Base-by-base conservation (phyloP, 2,888 invertebrate species). In the Gortyna flavago region DNA sequence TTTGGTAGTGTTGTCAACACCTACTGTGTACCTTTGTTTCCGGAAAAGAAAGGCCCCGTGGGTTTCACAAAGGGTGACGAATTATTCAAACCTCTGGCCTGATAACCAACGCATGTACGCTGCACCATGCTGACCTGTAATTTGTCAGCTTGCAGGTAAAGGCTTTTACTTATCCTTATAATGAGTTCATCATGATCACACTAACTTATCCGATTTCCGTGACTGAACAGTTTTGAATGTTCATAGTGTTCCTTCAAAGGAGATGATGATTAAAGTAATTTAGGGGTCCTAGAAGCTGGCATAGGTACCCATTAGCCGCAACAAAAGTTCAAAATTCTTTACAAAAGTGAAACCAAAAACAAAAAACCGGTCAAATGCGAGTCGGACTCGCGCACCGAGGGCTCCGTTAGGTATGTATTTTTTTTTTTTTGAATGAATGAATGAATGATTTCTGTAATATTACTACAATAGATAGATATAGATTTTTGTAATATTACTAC, bases 1-100 rank as follows among this genome's bases (percentile, higher is more conserved):
- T 83, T 83, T 62, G 11, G 3, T 51, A 51, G 21, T n/a, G 67
- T 67, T 83, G 66, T 48, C 35, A 67, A 83, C 77, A 64, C 21
- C 8, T 57, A n/a, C n/a, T 62, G 21, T 44, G 35, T 67, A 29
- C 18, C 16, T 83, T 79, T 83, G 67, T 83, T 64, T 16, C 6
- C 18, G 32, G 16, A 57, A 75, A 35, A 25, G n/a, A 76, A 81
- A 67, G 35, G n/a, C 7, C 21, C 65, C 32, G 67, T 77, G 44
- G 62, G 44, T 44, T 16, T 75, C 29, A 59, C 21, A 67, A 66
- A 75, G 29, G 66, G 29, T 38, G 64, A 41, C 29, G 25, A 16
- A 51, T 18, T 51, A 32, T 54, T 25, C 9, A 68, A 68, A 51
- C 16, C 44, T 21, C 21, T 25, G 25, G 21, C 4, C 13, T 32